Percentiles rank a stretch among this genome's conserved stretches.
Conservation (phyloP, 2,797 vertebrate species). For the Rallus crepitans region DNA sequence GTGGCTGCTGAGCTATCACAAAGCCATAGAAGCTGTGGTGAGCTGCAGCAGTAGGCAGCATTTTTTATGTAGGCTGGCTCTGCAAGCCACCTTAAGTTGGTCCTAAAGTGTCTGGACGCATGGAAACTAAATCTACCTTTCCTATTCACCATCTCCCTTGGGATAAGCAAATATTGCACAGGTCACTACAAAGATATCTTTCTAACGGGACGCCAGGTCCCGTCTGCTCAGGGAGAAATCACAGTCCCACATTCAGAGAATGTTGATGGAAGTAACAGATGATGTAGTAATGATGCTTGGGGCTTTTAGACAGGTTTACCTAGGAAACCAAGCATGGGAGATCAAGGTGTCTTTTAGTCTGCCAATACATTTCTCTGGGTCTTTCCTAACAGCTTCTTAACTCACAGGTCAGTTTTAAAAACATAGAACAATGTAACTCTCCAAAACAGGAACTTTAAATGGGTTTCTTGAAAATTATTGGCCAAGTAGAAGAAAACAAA, state of each 20-base stretch:
- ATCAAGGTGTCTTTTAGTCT: constrained; percentile 24
- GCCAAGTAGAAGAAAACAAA: background rate
- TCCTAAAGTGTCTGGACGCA: constrained; percentile 1
- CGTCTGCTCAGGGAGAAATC: constrained; percentile 41
- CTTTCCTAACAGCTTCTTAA: constrained; percentile 32
- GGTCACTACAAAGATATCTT: constrained; percentile 39
- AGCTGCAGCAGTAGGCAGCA: background rate
- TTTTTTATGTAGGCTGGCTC: background rate
- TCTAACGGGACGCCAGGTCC: constrained; percentile 28
- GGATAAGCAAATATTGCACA: background rate
- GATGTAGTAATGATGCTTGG: constrained; percentile 13
- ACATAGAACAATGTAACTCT: background rate
- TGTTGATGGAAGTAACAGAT: constrained; percentile 57
- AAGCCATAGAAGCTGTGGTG: background rate
- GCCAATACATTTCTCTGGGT: background rate
- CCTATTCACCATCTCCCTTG: background rate
- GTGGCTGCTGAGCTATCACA: background rate
- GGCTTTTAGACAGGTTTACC: constrained; percentile 42
- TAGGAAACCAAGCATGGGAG: constrained; percentile 54
- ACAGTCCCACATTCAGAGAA: constrained; percentile 28
- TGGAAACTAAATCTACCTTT: constrained; percentile 16
- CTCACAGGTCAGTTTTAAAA: constrained; percentile 5
- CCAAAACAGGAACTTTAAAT: background rate
- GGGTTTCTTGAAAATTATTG: background rate
- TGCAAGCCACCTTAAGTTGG: background rate